Evolutionary conservation across 2,888 invertebrate species (phyloP).

Genomic region (Emmelina monodactyla): DNA sequence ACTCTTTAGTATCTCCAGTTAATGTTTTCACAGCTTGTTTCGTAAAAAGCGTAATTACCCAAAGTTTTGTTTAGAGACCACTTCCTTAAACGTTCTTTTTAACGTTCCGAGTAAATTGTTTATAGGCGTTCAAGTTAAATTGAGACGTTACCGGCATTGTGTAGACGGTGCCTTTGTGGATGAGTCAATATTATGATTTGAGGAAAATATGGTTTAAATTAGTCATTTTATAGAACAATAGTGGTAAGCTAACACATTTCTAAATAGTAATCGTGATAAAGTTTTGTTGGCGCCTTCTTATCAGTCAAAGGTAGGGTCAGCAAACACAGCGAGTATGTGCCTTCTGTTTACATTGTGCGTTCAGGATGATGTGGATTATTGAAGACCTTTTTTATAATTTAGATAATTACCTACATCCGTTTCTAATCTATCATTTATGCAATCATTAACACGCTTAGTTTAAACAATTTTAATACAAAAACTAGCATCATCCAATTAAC

Average conservation of each 20-base stretch:
- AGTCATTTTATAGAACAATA: neutral
- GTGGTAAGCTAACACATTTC: neutral
- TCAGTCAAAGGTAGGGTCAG: constrained; percentile 53
- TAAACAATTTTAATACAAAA: too few relatives aligned
- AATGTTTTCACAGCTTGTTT: constrained; percentile 12
- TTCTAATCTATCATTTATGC: too few relatives aligned
- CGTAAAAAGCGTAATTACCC: constrained; percentile 8
- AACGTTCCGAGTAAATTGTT: constrained; percentile 15
- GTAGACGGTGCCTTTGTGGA: neutral
- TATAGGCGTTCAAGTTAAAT: constrained; percentile 7
- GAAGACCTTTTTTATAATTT: too few relatives aligned
- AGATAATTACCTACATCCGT: too few relatives aligned
- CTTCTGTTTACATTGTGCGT: too few relatives aligned
- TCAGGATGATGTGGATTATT: too few relatives aligned
- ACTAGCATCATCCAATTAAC: too few relatives aligned
- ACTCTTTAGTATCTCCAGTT: constrained; percentile 6
- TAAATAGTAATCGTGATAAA: constrained; percentile 1
- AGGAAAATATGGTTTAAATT: neutral
- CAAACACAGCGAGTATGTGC: constrained; percentile 25
- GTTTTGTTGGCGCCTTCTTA: constrained; percentile 32
- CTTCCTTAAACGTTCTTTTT: constrained; percentile 15
- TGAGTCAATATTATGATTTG: neutral
- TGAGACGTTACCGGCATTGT: constrained; percentile 6
- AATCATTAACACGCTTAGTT: too few relatives aligned
- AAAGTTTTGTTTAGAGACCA: constrained; percentile 10